Conservation (phyloP, 2,797 vertebrate species). For the Psittacula echo region DNA sequence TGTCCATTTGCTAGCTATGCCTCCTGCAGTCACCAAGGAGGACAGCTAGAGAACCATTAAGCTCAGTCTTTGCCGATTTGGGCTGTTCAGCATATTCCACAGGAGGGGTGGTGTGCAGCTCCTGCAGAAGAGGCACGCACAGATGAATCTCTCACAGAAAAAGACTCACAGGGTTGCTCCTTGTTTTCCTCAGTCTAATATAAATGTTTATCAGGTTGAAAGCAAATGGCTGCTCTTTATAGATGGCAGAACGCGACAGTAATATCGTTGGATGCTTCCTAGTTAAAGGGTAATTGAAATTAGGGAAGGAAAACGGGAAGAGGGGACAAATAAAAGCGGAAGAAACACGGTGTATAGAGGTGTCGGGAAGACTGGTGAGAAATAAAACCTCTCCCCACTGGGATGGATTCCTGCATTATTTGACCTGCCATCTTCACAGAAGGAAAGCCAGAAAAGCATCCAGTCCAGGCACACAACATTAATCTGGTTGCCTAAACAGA, state of each 20-base stretch:
- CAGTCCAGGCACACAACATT: neutral
- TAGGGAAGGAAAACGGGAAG: neutral
- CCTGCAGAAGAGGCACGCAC: neutral
- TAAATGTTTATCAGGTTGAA: constrained; percentile 15
- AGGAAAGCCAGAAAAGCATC: neutral
- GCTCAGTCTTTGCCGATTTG: neutral
- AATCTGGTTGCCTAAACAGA: constrained; percentile 29
- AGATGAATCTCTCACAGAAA: neutral
- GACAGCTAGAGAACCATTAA: neutral
- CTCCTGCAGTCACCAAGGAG: neutral
- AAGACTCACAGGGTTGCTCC: neutral
- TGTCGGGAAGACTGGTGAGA: neutral
- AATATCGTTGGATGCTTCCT: constrained; percentile 1
- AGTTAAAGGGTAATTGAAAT: constrained; percentile 30
- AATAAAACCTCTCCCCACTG: neutral
- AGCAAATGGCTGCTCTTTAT: constrained; percentile 3
- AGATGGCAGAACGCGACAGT: neutral
- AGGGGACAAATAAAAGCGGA: neutral
- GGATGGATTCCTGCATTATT: neutral
- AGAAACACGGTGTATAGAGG: constrained; percentile 2
- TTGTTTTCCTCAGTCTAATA: constrained; percentile 18
- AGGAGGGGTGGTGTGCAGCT: neutral
- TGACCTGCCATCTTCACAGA: neutral
- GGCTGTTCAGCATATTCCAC: neutral
- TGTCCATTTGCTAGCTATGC: neutral